Conservation (phyloP, 2,113 vertebrate species). For the Procapra przewalskii region DNA sequence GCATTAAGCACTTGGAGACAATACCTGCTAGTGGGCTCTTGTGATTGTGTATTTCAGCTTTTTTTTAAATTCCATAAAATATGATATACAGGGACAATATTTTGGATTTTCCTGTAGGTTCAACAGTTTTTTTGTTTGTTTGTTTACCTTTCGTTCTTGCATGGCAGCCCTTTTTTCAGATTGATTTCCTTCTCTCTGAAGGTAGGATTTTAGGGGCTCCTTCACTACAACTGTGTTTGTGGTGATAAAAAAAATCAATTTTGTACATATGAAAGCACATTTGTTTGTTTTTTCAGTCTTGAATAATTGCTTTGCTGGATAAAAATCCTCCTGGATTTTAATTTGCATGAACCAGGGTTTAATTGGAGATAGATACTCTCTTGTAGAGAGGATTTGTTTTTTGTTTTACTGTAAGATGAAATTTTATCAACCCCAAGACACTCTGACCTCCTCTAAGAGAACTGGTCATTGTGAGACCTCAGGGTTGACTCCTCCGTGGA, state of each 20-base stretch:
- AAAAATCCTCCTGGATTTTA: not conserved
- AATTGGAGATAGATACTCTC: not conserved
- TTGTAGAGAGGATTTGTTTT: not conserved
- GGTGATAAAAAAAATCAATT: not conserved
- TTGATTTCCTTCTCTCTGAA: not conserved
- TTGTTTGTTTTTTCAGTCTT: not conserved
- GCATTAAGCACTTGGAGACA: not conserved
- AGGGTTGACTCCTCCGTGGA: not conserved
- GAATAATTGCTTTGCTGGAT: not conserved
- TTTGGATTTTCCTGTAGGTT: not conserved
- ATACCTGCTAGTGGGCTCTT: rapidly evolving
- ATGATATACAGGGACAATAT: not conserved
- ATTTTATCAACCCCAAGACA: too few relatives aligned
- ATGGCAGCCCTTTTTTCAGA: not conserved
- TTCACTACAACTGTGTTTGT: not conserved
- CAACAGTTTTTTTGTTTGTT: too few relatives aligned
- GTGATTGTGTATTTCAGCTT: not conserved
- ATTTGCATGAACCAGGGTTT: not conserved
- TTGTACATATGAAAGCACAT: not conserved
- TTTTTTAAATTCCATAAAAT: not conserved
- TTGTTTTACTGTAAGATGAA: not conserved
- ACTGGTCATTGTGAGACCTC: not conserved
- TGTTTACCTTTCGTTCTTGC: not conserved
- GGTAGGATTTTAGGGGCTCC: not conserved
- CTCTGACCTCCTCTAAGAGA: not conserved